These are phyloP conservation scores for Acleris literana DNA, from an alignment of 2,888 invertebrate species.

Conservation along the genomic window DNA sequence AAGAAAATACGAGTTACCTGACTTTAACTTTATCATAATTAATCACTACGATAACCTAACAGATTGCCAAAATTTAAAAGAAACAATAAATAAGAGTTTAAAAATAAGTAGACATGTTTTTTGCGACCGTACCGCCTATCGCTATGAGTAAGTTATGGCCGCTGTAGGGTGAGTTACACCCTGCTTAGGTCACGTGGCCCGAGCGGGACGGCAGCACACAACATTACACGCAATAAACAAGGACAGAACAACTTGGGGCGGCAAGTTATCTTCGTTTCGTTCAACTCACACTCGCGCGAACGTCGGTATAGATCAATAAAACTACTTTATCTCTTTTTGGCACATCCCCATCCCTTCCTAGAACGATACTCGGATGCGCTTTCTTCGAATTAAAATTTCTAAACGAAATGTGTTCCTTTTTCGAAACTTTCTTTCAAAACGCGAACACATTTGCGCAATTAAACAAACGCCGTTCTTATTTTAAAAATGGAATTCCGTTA, in stretches of 20 bases:
- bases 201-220: conserved; percentile 66
- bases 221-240: conserved; percentile 55
- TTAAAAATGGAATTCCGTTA: conserved; percentile 59
- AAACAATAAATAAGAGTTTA: conserved; percentile 51
- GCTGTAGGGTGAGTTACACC: conserved; percentile 84
- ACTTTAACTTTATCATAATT: too few relatives aligned
- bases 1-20: too few relatives aligned
- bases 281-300: conserved; percentile 83
- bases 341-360: conserved; percentile 82
- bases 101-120: conserved; percentile 72
- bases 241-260: conserved; percentile 76
- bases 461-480: conserved; percentile 48
- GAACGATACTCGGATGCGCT: conserved; percentile 72
- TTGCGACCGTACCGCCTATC: conserved; percentile 81
- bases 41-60: too few relatives aligned
- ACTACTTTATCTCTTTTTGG: conserved; percentile 85
- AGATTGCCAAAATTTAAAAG: conserved; percentile 1
- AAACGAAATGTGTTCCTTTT: conserved; percentile 14
- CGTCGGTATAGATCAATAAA: conserved; percentile 85
- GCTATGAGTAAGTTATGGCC: conserved; percentile 84
- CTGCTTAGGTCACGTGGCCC: conserved; percentile 83
- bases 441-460: conserved; percentile 37
- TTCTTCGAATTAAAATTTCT: conserved; percentile 58
- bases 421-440: conserved; percentile 8
- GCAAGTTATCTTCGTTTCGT: conserved; percentile 84